These are phyloP conservation scores for Variabilichromis moorii DNA, from an alignment of 2,113 vertebrate species.

Conservation along the genomic window DNA sequence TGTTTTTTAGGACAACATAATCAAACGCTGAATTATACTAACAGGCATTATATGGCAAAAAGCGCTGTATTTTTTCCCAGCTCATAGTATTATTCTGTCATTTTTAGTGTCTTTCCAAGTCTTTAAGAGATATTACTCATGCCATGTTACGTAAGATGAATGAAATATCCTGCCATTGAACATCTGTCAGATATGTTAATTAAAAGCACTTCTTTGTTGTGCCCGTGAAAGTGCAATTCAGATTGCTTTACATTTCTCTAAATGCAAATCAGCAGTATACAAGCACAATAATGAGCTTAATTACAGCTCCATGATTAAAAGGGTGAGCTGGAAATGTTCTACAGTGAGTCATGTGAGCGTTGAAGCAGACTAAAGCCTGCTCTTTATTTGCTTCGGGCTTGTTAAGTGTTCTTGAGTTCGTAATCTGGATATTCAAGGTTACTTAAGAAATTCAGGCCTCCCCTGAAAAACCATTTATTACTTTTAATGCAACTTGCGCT, in stretches of 20 bases:
- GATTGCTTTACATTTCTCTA: not conserved
- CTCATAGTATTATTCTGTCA: not conserved
- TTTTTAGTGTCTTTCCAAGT: not conserved
- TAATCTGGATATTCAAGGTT: not conserved
- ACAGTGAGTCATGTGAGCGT: not conserved
- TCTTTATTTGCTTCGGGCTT: not conserved
- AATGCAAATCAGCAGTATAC: not conserved
- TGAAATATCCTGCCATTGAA: not conserved
- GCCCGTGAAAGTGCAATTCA: not conserved
- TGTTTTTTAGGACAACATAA: not conserved
- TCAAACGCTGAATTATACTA: not conserved
- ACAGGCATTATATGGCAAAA: not conserved
- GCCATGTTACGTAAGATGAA: not conserved
- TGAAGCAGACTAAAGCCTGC: not conserved
- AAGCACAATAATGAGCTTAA: not conserved
- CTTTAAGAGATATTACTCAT: not conserved
- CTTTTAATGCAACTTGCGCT: not conserved
- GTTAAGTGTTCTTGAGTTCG: not conserved
- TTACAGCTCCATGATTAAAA: not conserved
- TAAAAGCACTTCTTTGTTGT: not conserved
- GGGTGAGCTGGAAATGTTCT: not conserved
- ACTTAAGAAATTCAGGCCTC: not conserved
- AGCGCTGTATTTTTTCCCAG: not conserved
- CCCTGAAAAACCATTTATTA: not conserved
- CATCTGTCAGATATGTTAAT: not conserved